Evolutionary conservation across 2,888 invertebrate genomes (phyloP), one percentile per base, ranked within the genome.

Genomic region (Crioceris asparagi): DNA sequence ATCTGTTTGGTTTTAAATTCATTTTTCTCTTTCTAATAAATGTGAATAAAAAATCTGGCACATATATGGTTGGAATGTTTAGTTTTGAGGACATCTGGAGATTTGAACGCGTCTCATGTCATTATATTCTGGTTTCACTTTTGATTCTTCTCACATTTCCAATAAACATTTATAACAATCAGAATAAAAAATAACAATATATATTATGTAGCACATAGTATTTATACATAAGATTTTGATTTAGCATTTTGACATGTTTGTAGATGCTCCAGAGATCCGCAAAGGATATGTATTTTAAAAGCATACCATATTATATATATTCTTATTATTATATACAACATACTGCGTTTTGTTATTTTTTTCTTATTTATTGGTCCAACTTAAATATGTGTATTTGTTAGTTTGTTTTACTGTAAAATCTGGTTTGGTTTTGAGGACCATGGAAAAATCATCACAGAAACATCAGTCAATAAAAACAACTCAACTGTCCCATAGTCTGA

Each of bases 51-150:
- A 70, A 70, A 68, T 71, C 72, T 72, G 72, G 72, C 72, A 72
- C 72, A 71, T 72, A 70, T 67, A 71, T 68, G 71, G 71, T 72
- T 72, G 72, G 71, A 72, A 72, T 72, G 71, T 71, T 71, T 68
- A 40, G 45, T 48, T 55, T 55, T 53, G 49, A 47, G 37, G 31
- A 33, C 21, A n/a, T 43, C 29, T 45, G 46, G 12, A 11, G 27
- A n/a, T n/a, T n/a, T n/a, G n/a, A n/a, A n/a, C 47, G 38, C 44
- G 43, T 53, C 41, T 31, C 42, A n/a, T 35, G 26, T 32, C 31
- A 46, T 38, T 39, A n/a, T 44, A 34, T 52, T 52, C 50, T 52
- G 50, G 50, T 51, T 50, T 41, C 47, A 23, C 10, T 26, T 12
- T 29, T 41, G 32, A 27, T 35, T 36, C 35, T 30, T 35, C 42